Base-by-base conservation (phyloP, 2,888 invertebrate species). In the Desoria tigrina region DNA sequence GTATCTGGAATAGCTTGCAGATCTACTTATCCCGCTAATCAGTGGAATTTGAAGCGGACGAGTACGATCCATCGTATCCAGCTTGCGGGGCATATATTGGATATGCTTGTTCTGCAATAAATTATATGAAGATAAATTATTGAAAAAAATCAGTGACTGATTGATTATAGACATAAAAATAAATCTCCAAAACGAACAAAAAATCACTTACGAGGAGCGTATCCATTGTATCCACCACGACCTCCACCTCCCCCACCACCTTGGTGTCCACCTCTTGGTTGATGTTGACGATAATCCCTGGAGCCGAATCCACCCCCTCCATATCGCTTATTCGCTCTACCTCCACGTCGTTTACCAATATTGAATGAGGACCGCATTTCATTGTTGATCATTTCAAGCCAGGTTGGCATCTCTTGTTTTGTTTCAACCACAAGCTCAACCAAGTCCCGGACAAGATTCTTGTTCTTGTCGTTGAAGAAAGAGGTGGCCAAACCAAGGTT, bases 381-480 rank as follows among this genome's bases (percentile, higher is more conserved):
- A 76, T 85, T 83, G 64, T 87, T 86, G 81, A 90, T 86, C 68
- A 86, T 84, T 77, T 90, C 90, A 72, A 94, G 82, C 88, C 91
- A 95, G 37, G 82, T 84, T 16, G 98, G 98, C 77, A 93, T 86
- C 78, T 95, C 95, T 82, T 99, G 99, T 79, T 99, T 96, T 32
- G 97, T 91, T 82, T 99, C 99, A 54, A 90, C 86, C 73, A 99
- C 85, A 76, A 99, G 83, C 79, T 97, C 95, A 71, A 96, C 86
- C 78, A 99, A 85, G 78, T 97, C 95, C 32, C 90, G 85, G 45
- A 94, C 90, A 78, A 99, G 88, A 81, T 98, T 97, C 78, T 93
- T 88, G 83, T 99, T 99, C 80, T 94, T 93, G 78, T 94, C 92
- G 82, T 99, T 99, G 85, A 99, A 99, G 85, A 99, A 99, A 26